A percentile compares a stretch with the other conserved stretches of the same genome.
These are phyloP conservation scores for Corydoras maculifer DNA, from an alignment of 2,113 vertebrate genomes.

Conservation along the genomic window DNA sequence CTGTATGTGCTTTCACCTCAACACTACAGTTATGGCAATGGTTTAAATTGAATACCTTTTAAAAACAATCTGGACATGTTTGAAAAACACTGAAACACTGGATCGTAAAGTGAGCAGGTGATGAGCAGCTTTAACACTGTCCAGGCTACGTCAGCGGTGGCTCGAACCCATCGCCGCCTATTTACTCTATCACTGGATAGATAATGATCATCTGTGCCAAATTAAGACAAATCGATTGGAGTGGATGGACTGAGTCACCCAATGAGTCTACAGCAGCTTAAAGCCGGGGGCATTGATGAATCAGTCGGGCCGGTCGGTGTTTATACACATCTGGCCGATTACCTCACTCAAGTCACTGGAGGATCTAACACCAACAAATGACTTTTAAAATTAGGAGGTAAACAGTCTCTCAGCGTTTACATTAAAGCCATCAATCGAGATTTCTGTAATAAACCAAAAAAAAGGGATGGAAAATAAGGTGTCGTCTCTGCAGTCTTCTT, in stretches of 20 bases:
- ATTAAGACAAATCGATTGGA: slow-evolving; percentile 29
- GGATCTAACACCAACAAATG: slow-evolving; percentile 45
- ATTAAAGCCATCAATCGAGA: slow-evolving; percentile 38
- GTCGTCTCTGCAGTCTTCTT: slow-evolving; percentile 4
- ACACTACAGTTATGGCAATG: too few relatives aligned
- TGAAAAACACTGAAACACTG: too few relatives aligned
- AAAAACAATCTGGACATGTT: too few relatives aligned
- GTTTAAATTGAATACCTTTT: too few relatives aligned
- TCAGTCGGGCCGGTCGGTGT: slow-evolving; percentile 58
- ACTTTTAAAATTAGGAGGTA: slow-evolving; percentile 41
- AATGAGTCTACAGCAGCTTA: slow-evolving; percentile 50
- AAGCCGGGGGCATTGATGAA: slow-evolving; percentile 57
- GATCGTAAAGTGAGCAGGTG: too few relatives aligned
- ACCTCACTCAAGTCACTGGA: slow-evolving; percentile 57
- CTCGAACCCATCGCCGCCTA: slow-evolving; percentile 39
- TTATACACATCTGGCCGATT: slow-evolving; percentile 58
- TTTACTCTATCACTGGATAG: slow-evolving; percentile 40
- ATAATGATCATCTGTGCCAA: slow-evolving; percentile 18
- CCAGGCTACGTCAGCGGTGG: slow-evolving; percentile 1
- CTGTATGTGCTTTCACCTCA: too few relatives aligned
- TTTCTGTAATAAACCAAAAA: slow-evolving; percentile 22
- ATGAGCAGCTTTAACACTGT: neutral
- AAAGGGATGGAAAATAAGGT: neutral
- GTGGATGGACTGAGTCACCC: neutral
- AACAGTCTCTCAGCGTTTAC: slow-evolving; percentile 36